These are phyloP conservation scores for Silurus aristotelis DNA, from an alignment of 2,797 vertebrate genomes.

Conservation along the genomic window DNA sequence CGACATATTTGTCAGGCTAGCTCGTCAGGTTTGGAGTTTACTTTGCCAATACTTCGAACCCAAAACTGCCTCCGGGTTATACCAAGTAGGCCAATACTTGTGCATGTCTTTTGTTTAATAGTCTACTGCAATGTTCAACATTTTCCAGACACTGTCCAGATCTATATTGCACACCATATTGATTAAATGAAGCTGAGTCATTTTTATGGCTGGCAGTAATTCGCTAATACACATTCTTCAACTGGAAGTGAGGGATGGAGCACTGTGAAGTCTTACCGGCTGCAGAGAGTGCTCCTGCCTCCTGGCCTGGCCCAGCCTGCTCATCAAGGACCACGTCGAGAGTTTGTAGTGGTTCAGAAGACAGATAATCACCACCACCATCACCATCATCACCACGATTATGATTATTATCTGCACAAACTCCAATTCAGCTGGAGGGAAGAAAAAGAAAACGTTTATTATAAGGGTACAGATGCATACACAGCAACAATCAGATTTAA, in stretches of 20 bases:
- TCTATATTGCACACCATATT: neutral
- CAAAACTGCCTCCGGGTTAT: conserved; percentile 6
- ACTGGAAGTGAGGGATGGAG: conserved; percentile 18
- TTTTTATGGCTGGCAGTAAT: conserved; percentile 14
- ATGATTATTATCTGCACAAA: conserved; percentile 90
- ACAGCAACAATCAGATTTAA: conserved; percentile 4
- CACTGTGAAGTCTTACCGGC: conserved; percentile 47
- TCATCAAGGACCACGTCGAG: conserved; percentile 82
- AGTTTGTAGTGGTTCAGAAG: conserved; percentile 88
- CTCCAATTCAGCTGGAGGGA: conserved; percentile 84
- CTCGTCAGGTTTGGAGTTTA: conserved; percentile 19
- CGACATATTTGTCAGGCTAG: conserved; percentile 29
- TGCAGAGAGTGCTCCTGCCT: conserved; percentile 75
- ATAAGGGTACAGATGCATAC: neutral
- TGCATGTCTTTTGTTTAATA: conserved; percentile 15
- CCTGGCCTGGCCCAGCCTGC: conserved; percentile 77
- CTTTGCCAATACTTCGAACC: conserved; percentile 19
- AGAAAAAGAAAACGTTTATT: conserved; percentile 35
- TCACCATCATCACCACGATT: conserved; percentile 87
- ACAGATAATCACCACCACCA: conserved; percentile 87
- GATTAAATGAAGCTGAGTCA: neutral
- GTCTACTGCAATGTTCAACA: conserved; percentile 11
- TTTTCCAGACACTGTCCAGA: conserved; percentile 3
- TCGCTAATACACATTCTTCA: conserved; percentile 24
- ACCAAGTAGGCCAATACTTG: conserved; percentile 7